Base-by-base conservation (phyloP, 2,797 vertebrate genomes). In the Acanthornis magna region DNA sequence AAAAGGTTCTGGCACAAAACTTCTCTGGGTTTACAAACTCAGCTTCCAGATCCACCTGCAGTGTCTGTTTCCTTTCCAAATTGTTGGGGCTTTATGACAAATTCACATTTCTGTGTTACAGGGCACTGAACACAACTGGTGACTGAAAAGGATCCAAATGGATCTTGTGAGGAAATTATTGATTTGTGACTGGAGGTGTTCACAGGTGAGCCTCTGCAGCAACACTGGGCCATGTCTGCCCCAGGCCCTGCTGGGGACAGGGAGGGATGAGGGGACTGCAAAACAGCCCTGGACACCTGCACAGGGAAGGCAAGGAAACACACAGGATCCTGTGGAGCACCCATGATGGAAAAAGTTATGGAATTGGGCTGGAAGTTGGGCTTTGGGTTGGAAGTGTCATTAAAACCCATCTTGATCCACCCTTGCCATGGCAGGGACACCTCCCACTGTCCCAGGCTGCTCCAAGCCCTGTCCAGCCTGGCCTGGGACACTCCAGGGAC, bases 361-460 rank as follows among this genome's bases (percentile, higher is more conserved):
- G 63, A 57, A 62, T 0, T 42, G 63, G 22, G 11, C 9, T 54
- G 48, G 63, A 29, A 61, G 13, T 8, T 73, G 42, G 71, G 47
- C 32, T 51, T 18, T 51, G 38, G 47, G 29, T 32, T 34, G 63
- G 73, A 42, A 42, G 14, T 5, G 26, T 4, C 55, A 22, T 17
- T 7, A 38, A 32, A 68, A 7, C 26, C 1, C 55, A 68, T 9
- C 54, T 16, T 7, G 7, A 38, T 2, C 55, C 13, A 50, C 1
- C 12, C 29, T 13, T 58, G n/a, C n/a, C 23, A 8, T 1, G 4
- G 40, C 68, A 67, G 85, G 40, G 54, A 88, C 47, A 74, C 4
- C 13, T 62, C 0, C 48, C 62, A 27, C 32, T 2, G 1, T 1
- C 27, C 55, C 77, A 61, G 30, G 5, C 0, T 23, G 40, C 10